A percentile compares a stretch with the other conserved stretches of the same genome.
Evolutionary conservation across 2,888 invertebrate genomes (phyloP).

Genomic region (Hyppa rectilinea): DNA sequence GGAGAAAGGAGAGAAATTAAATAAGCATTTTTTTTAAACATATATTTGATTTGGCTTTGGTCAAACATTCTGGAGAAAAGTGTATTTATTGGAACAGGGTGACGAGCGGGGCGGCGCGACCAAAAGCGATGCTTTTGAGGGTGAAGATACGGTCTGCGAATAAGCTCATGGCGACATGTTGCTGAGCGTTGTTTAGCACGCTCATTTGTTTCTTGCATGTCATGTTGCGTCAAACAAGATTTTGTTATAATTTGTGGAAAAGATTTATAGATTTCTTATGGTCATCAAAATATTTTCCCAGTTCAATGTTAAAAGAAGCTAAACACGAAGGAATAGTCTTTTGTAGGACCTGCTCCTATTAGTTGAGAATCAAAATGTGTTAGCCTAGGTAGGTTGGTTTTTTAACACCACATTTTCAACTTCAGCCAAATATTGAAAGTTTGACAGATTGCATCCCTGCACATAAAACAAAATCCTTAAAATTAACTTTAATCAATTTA

Average conservation of each 20-base stretch:
- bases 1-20: constrained; percentile 6
- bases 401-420: too few relatives aligned
- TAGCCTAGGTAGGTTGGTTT: too few relatives aligned
- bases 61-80: background rate
- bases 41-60: background rate
- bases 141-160: background rate
- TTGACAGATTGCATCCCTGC: too few relatives aligned
- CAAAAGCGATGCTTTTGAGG: background rate
- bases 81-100: too few relatives aligned
- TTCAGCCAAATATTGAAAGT: too few relatives aligned
- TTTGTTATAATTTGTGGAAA: background rate
- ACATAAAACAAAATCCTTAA: too few relatives aligned
- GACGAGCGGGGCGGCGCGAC: too few relatives aligned
- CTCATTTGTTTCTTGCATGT: background rate
- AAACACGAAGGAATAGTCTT: background rate
- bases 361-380: too few relatives aligned
- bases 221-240: background rate
- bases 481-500: background rate
- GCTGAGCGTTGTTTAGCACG: background rate
- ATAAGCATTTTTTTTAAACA: background rate
- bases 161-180: background rate
- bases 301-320: background rate
- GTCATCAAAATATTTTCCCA: background rate
- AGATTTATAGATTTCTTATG: background rate
- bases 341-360: too few relatives aligned